Evolutionary conservation across 2,888 invertebrate species (phyloP), one percentile per base, ranked within the genome.

Genomic region (Spodoptera exigua): DNA sequence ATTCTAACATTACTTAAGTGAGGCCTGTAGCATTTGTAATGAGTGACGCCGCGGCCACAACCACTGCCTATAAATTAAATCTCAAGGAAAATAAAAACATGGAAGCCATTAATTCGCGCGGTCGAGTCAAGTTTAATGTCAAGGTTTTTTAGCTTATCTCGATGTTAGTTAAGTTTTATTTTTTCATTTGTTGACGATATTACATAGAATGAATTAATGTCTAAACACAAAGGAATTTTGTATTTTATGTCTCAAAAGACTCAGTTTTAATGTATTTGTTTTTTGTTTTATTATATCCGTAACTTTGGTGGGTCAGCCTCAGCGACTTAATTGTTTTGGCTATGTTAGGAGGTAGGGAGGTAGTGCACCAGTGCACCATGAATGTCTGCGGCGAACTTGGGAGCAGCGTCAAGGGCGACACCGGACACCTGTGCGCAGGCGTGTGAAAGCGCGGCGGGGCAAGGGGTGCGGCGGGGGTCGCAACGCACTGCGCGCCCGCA

Each of bases 11-110:
- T 88, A 89, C 85, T 89, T 85, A 87, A 83, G 83, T 80, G 83
- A 83, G 88, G 84, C 81, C 86, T 84, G 83, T 81, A 87, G 89
- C 89, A 90, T 91, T 91, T 87, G 90, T 92, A 90, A 91, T 89
- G 90, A 91, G 90, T 90, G 92, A 91, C 90, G 89, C 89, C 82
- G 86, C 82, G 85, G 86, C 85, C 85, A 85, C 89, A 86, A 89
- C 84, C 90, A 81, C 83, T 85, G 89, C 83, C 89, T 89, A 93
- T 94, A 93, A 94, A 94, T 94, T 93, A 92, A 92, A 93, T 92
- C 93, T 94, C 92, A 91, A 93, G 93, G 92, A 93, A 93, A 93
- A 93, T 93, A 92, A 93, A 94, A 93, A 93, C 94, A 90, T 92
- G 92, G 93, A 93, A 93, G 92, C 91, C 91, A 94, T 94, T 94